Evolutionary conservation across 2,797 vertebrate species (phyloP), one percentile per base, ranked within the genome.

Genomic region (Tenualosa thibaudeaui): DNA sequence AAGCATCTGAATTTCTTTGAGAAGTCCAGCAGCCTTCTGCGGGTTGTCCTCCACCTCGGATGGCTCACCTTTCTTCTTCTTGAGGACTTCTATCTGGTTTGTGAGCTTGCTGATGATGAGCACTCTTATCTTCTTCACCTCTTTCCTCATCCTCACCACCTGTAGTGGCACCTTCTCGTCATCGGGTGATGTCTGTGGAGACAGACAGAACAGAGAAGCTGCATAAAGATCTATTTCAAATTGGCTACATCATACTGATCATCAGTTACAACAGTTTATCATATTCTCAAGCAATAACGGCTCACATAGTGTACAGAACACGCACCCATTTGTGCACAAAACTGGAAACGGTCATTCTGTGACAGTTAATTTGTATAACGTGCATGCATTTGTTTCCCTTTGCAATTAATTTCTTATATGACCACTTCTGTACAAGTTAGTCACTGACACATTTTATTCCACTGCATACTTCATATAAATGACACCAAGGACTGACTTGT

Each of bases 61-160:
- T 85, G 97, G 96, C 5, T 94, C 94, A 22, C 96, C 96, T 92
- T 97, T 99, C 93, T 95, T 98, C 54, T 94, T 94, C 92, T 96
- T 99, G 78, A 99, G 91, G 58, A 91, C 90, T 1, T 86, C 15
- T 0, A 97, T 96, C 87, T 97, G 96, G 62, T 97, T 95, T 0
- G 95, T 95, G 88, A 99, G 90, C 90, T 95, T 97, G 88, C 97
- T 96, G 90, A 97, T 96, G 89, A 96, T 93, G 89, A 98, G 89
- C 82, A 95, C 95, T 90, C 94, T 96, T 50, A 96, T 92, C 89
- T 96, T 96, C 93, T 97, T 99, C 89, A 98, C 96, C 89, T 98
- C 97, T 94, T 97, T 98, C 91, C 98, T 97, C 98, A 99, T 97
- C 91, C 94, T 97, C 90, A 99, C 97, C 90, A 99, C 96, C 95